phyloP scores from a whole-genome alignment of 2,888 invertebrate species.

The Watsonalla cultraria region DNA sequence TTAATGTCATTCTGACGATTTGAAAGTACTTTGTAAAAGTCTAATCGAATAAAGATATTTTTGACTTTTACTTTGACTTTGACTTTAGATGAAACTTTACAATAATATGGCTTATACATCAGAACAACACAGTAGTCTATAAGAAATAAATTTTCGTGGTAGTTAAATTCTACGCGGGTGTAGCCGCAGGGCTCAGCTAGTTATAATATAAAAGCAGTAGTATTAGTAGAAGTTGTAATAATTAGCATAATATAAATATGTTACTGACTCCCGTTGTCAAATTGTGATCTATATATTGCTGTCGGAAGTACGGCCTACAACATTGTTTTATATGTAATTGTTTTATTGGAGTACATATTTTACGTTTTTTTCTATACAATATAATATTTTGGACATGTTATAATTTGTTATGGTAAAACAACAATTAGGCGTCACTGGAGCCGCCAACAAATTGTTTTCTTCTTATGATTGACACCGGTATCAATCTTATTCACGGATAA shows the following conservation, averaged over 20 bases:
- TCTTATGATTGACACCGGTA: slow-evolving; percentile 9
- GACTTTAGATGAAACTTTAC: too few species aligned
- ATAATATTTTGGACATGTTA: neutral
- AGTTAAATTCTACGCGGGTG: too few species aligned
- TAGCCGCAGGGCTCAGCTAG: too few species aligned
- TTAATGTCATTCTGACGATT: too few species aligned
- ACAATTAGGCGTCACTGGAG: neutral
- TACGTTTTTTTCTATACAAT: neutral
- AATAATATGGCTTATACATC: too few species aligned
- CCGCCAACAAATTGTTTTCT: neutral
- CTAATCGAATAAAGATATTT: too few species aligned
- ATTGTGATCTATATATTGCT: neutral
- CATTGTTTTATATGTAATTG: neutral
- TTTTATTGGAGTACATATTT: neutral
- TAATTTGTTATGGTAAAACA: neutral
- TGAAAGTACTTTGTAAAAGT: too few species aligned
- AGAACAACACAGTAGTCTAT: too few species aligned
- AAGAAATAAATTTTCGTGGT: too few species aligned
- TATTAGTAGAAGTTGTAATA: too few species aligned
- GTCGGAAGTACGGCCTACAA: neutral
- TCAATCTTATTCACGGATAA: slow-evolving; percentile 26
- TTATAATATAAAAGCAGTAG: too few species aligned
- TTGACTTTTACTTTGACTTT: too few species aligned
- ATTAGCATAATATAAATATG: neutral
- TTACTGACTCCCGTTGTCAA: neutral